Evolutionary conservation across 2,888 invertebrate species (phyloP).

Genomic region (Cantharis rufa): DNA sequence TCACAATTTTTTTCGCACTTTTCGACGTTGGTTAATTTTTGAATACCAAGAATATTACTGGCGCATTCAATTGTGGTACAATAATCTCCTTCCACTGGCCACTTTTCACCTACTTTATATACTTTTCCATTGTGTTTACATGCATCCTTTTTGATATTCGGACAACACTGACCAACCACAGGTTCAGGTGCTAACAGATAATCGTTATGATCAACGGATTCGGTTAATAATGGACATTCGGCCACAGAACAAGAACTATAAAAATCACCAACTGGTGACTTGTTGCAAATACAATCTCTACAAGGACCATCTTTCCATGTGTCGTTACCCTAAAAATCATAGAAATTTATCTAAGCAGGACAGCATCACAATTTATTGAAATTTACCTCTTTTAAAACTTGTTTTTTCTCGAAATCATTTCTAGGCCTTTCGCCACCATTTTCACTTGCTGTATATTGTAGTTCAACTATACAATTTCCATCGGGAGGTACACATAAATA

Average conservation of each 20-base stretch:
- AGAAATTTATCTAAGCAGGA: not conserved
- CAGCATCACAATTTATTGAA: not conserved
- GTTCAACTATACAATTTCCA: constrained; percentile 67
- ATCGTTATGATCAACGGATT: constrained; percentile 57
- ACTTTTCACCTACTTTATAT: constrained; percentile 62
- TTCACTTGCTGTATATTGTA: constrained; percentile 60
- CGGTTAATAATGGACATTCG: constrained; percentile 58
- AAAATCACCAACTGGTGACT: constrained; percentile 45
- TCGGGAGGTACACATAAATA: constrained; percentile 68
- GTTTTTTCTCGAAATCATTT: constrained; percentile 54
- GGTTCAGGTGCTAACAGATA: constrained; percentile 62
- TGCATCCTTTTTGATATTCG: constrained; percentile 60
- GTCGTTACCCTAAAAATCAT: constrained; percentile 57
- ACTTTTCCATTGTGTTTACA: constrained; percentile 59
- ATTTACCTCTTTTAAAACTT: constrained; percentile 61
- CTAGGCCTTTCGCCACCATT: constrained; percentile 61
- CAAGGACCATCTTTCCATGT: constrained; percentile 76
- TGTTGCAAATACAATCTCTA: constrained; percentile 64
- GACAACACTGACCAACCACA: constrained; percentile 68
- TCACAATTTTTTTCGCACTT: constrained; percentile 60
- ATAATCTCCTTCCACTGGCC: constrained; percentile 59
- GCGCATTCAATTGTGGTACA: constrained; percentile 63
- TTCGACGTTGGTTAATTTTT: constrained; percentile 59
- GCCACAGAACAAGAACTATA: constrained; percentile 58
- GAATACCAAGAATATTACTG: constrained; percentile 56